Evolutionary conservation across 1,140 invertebrate species (phyloP).

Genomic region (Bombus pascuorum): DNA sequence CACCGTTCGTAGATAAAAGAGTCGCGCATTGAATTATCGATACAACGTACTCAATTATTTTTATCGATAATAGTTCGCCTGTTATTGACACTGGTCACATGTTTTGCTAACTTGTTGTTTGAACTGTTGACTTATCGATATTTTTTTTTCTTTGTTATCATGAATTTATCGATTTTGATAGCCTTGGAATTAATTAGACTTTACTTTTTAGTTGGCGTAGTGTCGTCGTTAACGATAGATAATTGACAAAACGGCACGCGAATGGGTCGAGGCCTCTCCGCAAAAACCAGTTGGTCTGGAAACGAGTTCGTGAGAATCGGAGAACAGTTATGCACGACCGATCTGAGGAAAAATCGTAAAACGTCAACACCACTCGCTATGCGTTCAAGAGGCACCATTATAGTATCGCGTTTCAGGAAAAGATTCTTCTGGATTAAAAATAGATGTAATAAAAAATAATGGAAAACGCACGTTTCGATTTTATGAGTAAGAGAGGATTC

Average conservation of each 20-base stretch:
- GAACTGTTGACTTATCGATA: neutral
- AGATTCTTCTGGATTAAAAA: no score
- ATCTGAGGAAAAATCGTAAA: neutral
- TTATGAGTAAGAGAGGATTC: no score
- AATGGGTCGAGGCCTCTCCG: neutral
- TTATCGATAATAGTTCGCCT: neutral
- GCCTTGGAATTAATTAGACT: neutral
- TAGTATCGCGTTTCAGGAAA: no score
- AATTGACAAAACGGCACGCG: neutral
- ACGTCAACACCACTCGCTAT: neutral
- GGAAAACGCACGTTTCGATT: no score
- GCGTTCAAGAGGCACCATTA: no score
- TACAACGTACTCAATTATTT: neutral
- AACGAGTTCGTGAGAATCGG: slow-evolving; percentile 3
- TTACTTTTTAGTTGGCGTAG: neutral
- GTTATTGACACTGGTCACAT: neutral
- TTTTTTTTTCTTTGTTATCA: no score
- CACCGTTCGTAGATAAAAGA: neutral
- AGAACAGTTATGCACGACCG: slow-evolving; percentile 3
- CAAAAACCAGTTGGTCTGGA: slow-evolving; percentile 10
- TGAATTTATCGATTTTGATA: neutral
- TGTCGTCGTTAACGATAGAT: neutral
- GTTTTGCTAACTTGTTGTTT: neutral
- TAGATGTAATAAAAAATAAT: no score
- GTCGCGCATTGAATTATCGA: neutral